phyloP scores from a whole-genome alignment of 2,113 vertebrate species.

The Orthonyx spaldingii region DNA sequence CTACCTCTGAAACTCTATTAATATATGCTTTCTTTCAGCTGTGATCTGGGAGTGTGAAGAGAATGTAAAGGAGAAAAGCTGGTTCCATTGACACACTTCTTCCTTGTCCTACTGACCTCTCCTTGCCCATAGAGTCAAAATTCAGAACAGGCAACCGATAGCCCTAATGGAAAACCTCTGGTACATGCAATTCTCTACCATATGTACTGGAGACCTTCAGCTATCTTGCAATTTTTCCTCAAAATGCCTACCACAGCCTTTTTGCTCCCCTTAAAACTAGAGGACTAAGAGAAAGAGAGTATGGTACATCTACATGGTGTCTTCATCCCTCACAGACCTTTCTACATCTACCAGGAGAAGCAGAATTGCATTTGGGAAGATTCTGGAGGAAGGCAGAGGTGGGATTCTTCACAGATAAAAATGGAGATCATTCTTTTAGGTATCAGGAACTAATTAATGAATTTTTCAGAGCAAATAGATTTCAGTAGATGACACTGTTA shows the following conservation, averaged over 20 bases:
- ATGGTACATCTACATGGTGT: background rate
- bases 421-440: background rate
- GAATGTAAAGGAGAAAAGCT: background rate
- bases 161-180: background rate
- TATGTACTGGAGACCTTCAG: background rate
- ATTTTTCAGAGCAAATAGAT: background rate
- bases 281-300: background rate
- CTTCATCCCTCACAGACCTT: background rate
- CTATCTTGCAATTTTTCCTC: background rate
- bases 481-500: background rate
- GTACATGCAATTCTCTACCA: accelerated
- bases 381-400: background rate
- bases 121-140: background rate
- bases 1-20: background rate
- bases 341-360: background rate
- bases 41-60: background rate
- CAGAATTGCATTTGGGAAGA: background rate
- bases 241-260: background rate
- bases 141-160: background rate
- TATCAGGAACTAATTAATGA: background rate
- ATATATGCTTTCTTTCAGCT: background rate
- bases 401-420: background rate
- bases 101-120: background rate
- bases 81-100: background rate
- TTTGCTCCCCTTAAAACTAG: background rate